Evolutionary conservation across 2,888 invertebrate genomes (phyloP), one percentile per base, ranked within the genome.

Genomic region (Melieria omissa): DNA sequence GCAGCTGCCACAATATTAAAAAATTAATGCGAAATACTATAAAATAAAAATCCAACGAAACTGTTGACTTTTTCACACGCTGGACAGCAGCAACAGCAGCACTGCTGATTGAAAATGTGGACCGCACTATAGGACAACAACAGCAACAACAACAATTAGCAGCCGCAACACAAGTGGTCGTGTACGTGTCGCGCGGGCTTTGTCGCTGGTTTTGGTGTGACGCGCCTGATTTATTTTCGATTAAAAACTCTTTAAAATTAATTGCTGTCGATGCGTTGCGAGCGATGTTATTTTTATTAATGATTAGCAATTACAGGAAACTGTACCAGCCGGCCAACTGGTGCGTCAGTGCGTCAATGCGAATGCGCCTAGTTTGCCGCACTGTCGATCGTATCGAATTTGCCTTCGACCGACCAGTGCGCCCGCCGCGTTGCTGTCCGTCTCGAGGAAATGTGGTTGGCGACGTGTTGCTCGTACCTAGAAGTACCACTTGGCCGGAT

Each of bases 201-300:
- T 29, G 29, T 68, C 57, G 57, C 58, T 46, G 55, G 29, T 66
- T 52, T 14, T 5, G 52, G 72, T 71, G 65, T 60, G 73, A 71
- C 63, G 69, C 61, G 70, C 64, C 75, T 74, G 61, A 75, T 73
- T 74, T 69, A 73, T 74, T 74, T 75, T 77, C 73, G 74, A 73
- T 77, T 75, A 74, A 77, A 75, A 71, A 58, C 68, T 72, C 70
- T 71, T 77, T 76, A 74, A 29, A 76, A 76, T 76, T 78, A 78
- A 76, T 76, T 73, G 73, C 72, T 70, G 42, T 52, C 64, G 29
- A 49, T 47, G 63, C 47, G 52, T 44, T 44, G 52, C 42, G 8
- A 54, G 42, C 54, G 44, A 65, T 44, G 45, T 14, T 16, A 16
- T 44, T 65, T 41, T 54, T 14, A 54, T 54, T 42, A 12, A 8